These are phyloP conservation scores for Molossus alvarezi DNA, from an alignment of 2,797 vertebrate species.

Conservation along the genomic window DNA sequence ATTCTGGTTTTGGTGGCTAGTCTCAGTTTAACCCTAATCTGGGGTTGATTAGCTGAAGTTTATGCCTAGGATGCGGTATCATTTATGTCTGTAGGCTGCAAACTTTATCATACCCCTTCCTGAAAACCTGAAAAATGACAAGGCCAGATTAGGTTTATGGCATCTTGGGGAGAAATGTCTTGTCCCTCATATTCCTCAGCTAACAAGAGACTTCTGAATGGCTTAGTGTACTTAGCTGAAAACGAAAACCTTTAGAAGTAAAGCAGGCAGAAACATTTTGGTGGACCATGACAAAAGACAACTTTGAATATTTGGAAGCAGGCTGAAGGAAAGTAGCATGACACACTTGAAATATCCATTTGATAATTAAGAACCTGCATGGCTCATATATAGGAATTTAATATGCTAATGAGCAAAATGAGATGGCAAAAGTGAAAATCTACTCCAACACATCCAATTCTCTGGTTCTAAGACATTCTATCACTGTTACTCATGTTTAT, in stretches of 20 bases:
- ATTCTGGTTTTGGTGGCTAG: not conserved
- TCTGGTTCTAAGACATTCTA: conserved; percentile 69
- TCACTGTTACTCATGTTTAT: conserved; percentile 43
- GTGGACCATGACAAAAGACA: conserved; percentile 75
- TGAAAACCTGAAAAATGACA: conserved; percentile 64
- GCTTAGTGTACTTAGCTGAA: conserved; percentile 78
- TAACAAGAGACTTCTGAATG: conserved; percentile 57
- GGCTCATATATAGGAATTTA: conserved; percentile 69
- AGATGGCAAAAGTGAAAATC: conserved; percentile 34
- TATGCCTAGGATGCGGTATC: conserved; percentile 9
- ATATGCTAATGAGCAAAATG: conserved; percentile 38
- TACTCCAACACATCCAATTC: conserved; percentile 50
- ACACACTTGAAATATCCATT: conserved; percentile 68
- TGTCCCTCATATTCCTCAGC: not conserved
- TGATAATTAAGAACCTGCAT: conserved; percentile 65
- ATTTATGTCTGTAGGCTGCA: conserved; percentile 40
- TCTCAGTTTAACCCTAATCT: conserved; percentile 8
- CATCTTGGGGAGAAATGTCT: not conserved
- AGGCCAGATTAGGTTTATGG: not conserved
- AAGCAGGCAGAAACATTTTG: conserved; percentile 69
- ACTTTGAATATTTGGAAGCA: conserved; percentile 79
- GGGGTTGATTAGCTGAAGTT: not conserved
- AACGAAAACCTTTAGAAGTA: conserved; percentile 81
- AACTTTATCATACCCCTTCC: not conserved
- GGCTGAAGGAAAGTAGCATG: conserved; percentile 70